A percentile compares a stretch with the other conserved stretches of the same genome.
Conservation (phyloP, 2,113 vertebrate species). For the Triplophysa dalaica region DNA sequence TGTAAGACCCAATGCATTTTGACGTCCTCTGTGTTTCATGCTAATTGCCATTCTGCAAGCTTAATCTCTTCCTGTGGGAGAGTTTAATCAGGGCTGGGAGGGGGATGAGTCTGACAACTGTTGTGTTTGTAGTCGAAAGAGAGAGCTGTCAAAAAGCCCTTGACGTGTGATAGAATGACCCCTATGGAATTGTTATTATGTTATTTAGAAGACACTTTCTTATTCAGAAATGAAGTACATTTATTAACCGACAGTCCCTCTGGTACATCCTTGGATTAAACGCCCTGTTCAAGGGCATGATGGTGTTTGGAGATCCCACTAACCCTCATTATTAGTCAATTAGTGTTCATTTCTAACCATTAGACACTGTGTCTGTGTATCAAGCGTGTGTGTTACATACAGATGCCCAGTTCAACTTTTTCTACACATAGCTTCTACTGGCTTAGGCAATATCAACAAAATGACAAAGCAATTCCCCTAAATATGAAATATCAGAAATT, state of each 20-base stretch:
- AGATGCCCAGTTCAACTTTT: background rate
- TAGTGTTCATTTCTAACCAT: conserved; percentile 32
- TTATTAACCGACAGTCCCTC: conserved; percentile 8
- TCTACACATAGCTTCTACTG: background rate
- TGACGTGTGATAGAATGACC: background rate
- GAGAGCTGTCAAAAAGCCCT: background rate
- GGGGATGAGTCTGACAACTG: background rate
- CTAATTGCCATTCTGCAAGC: background rate
- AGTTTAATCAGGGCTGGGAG: background rate
- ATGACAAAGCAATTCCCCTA: background rate
- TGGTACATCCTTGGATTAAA: conserved; percentile 13
- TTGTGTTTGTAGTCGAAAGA: background rate
- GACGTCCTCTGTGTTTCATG: background rate
- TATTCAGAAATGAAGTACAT: conserved; percentile 6
- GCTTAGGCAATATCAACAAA: background rate
- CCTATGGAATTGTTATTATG: conserved; percentile 17
- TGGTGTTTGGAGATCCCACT: conserved; percentile 7
- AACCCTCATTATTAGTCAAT: conserved; percentile 25
- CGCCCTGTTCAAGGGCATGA: conserved; percentile 13
- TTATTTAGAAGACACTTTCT: conserved; percentile 17
- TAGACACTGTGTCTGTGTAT: background rate
- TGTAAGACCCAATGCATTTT: too few species aligned
- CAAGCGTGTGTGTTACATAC: background rate
- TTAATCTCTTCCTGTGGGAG: background rate
- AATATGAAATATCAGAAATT: background rate